These are phyloP conservation scores for Sipha flava DNA, from an alignment of 1,140 invertebrate species.

Conservation along the genomic window DNA sequence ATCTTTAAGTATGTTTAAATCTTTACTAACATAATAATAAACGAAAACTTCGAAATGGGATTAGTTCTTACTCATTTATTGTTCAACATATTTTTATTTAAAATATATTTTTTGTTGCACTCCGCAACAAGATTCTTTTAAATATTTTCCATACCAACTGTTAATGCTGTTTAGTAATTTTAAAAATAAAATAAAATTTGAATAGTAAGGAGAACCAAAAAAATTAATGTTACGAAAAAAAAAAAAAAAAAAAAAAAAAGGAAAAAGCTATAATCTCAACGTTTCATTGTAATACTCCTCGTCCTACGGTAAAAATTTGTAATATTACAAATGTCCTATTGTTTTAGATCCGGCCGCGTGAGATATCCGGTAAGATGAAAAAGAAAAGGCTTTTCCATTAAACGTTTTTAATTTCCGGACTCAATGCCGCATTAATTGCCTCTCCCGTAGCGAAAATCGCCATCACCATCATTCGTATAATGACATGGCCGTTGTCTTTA, in stretches of 20 bases:
- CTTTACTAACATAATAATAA: no score
- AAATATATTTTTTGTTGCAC: no score
- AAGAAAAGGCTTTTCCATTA: slow-evolving; percentile 11
- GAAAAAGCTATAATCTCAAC: neutral
- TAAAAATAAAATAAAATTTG: no score
- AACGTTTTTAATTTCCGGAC: slow-evolving; percentile 31
- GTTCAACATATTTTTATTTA: no score
- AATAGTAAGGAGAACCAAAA: no score
- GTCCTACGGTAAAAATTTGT: neutral
- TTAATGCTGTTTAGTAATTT: no score
- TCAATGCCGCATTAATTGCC: slow-evolving; percentile 20
- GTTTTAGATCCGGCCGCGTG: neutral
- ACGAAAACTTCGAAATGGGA: no score
- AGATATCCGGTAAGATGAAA: neutral
- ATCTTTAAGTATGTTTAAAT: no score
- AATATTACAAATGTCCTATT: slow-evolving; percentile 16
- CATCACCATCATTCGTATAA: neutral
- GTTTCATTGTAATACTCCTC: neutral
- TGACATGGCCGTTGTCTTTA: neutral
- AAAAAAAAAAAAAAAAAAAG: neutral
- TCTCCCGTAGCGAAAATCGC: neutral
- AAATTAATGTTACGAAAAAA: neutral
- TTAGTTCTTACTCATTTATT: no score
- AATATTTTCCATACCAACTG: no score
- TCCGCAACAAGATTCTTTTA: no score